A percentile compares a stretch with the other conserved stretches of the same genome.
These are phyloP conservation scores for Sebastes cheni DNA, from an alignment of 2,797 vertebrate genomes.

Conservation along the genomic window DNA sequence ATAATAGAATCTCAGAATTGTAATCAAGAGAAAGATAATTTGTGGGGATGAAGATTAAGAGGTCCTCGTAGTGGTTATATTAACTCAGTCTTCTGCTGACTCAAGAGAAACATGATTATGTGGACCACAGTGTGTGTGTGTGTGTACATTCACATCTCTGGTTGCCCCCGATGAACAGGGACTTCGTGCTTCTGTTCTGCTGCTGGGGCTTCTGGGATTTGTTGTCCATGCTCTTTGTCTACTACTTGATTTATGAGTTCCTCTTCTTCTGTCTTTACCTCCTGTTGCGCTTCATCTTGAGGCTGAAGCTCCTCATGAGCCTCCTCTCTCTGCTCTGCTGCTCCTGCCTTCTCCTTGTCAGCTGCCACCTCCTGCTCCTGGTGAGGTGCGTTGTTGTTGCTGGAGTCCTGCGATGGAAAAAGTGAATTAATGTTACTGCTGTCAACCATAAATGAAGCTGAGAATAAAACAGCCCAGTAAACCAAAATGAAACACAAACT, in stretches of 20 bases:
- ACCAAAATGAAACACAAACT: not conserved
- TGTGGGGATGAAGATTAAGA: not conserved
- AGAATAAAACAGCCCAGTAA: not conserved
- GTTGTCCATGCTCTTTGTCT: slow-evolving; percentile 39
- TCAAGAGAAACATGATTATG: not conserved
- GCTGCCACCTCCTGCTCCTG: slow-evolving; percentile 32
- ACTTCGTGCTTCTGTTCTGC: slow-evolving; percentile 27
- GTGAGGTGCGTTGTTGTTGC: slow-evolving; percentile 25
- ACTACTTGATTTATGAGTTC: not conserved
- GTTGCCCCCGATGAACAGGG: slow-evolving; percentile 71
- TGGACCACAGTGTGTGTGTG: not conserved
- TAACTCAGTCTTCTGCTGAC: slow-evolving; percentile 4
- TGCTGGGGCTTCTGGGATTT: slow-evolving; percentile 40
- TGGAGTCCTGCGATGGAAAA: slow-evolving; percentile 25
- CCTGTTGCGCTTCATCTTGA: slow-evolving; percentile 28
- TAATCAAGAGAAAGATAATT: not conserved
- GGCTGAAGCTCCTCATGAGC: slow-evolving; percentile 8
- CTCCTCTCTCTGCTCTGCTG: slow-evolving; percentile 21
- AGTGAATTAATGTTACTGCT: not conserved
- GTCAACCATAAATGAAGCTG: not conserved
- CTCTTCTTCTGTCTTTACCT: slow-evolving; percentile 16
- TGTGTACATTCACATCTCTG: slow-evolving; percentile 68
- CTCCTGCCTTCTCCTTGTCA: slow-evolving; percentile 1
- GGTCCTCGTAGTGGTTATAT: not conserved
- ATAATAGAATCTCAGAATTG: not conserved